These are phyloP conservation scores for Ricordea florida DNA, from an alignment of 92 coral and sea anemone genomes.

Conservation along the genomic window DNA sequence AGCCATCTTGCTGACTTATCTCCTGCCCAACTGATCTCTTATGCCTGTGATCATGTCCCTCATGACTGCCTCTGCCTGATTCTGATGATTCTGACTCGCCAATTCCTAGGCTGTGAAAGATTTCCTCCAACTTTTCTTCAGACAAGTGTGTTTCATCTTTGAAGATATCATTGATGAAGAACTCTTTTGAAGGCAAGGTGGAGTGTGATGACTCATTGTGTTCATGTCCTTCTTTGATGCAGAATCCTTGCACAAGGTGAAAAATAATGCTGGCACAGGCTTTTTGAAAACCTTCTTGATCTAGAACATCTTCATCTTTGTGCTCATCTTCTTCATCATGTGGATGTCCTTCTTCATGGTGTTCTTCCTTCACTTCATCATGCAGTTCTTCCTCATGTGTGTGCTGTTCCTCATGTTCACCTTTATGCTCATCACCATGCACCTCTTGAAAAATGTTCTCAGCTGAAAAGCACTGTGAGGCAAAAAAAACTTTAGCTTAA, in stretches of 20 bases:
- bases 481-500: no score
- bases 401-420: not conserved
- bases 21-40: slow-evolving; percentile 33
- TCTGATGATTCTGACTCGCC: slow-evolving; percentile 6
- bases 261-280: slow-evolving; percentile 77
- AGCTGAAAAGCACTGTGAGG: no score
- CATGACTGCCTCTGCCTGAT: not conserved
- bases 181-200: slow-evolving; percentile 53
- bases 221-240: slow-evolving; percentile 61
- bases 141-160: slow-evolving; percentile 21
- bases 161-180: slow-evolving; percentile 67
- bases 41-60: slow-evolving; percentile 47
- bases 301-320: slow-evolving; percentile 26
- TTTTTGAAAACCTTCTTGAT: slow-evolving; percentile 71
- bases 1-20: not conserved
- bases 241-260: slow-evolving; percentile 74
- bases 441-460: no score
- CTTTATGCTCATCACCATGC: not conserved
- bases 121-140: slow-evolving; percentile 58
- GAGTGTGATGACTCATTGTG: slow-evolving; percentile 24
- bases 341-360: not conserved
- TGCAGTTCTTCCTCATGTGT: no score
- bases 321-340: slow-evolving; percentile 3
- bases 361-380: slow-evolving; percentile 5
- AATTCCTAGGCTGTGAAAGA: slow-evolving; percentile 55